Conservation (phyloP, 2,797 vertebrate species). For the Leucoraja ocellata region DNA sequence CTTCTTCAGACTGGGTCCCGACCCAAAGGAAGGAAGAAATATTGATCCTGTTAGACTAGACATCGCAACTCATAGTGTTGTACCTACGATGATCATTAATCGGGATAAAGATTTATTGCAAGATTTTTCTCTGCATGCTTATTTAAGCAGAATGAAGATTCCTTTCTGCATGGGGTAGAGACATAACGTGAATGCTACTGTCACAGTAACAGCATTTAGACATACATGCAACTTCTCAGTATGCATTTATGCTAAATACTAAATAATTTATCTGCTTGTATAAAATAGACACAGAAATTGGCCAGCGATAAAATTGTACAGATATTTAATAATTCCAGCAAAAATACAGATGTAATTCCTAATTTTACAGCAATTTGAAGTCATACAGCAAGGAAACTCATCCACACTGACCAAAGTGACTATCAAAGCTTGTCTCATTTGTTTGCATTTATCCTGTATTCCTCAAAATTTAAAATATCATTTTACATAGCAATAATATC, state of each 20-base stretch:
- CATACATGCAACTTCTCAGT: background rate
- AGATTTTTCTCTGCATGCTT: background rate
- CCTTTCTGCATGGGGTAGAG: background rate
- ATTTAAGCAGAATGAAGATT: background rate
- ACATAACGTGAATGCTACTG: background rate
- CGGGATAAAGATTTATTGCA: background rate
- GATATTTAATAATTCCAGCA: background rate
- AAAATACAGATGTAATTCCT: background rate
- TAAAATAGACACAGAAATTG: background rate
- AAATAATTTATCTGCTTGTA: background rate
- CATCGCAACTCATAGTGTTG: background rate
- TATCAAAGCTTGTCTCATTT: too few species aligned
- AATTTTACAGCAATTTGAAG: background rate
- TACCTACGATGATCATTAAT: background rate
- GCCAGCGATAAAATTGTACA: background rate
- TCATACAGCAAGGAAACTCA: too few species aligned
- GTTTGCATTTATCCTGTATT: too few species aligned
- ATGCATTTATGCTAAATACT: background rate
- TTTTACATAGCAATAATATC: too few species aligned
- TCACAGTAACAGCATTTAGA: background rate
- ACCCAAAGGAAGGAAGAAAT: background rate
- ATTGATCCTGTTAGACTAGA: background rate
- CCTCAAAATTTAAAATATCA: too few species aligned
- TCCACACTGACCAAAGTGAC: too few species aligned
- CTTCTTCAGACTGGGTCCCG: too few species aligned